Base-by-base conservation (phyloP, 2,113 vertebrate genomes). In the Engraulis encrasicolus region DNA sequence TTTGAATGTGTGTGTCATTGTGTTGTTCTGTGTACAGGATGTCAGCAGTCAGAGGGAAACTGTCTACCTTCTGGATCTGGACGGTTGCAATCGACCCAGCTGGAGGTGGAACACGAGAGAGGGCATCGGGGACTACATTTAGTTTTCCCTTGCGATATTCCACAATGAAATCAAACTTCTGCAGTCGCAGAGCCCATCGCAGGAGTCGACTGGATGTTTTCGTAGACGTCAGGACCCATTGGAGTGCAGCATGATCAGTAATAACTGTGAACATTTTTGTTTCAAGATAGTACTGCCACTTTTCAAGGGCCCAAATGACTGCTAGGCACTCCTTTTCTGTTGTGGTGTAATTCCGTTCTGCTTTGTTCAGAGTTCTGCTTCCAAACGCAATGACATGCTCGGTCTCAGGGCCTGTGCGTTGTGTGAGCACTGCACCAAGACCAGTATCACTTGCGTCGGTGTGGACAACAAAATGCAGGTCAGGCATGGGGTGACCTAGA, bases 201-300 rank as follows among this genome's bases (percentile, higher is more conserved):
- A 66, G n/a, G 12, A 66, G 58, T 2, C 58, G 23, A 23, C 23
- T 66, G 6, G 58, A 66, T 0, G 23, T 66, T 2, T 66, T 66
- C 1, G 58, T 66, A 1, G n/a, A 27, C 2, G n/a, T 66, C 0
- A 66, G 12, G 7, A 66, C 58, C 58, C 23, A 66, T 23, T 66
- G 58, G 2, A 66, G 7, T 12, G 58, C n/a, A 14, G 58, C 23
- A 14, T 66, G 58, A 9, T 66, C 58, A 31, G 58, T 66, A 6
- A 66, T 23, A n/a, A 66, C n/a, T 2, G n/a, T 66, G 58, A 66
- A 66, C 20, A 66, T 12, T 66, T 27, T 66, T 2, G 54, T 4
- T 23, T 61, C 54, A 6, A 61, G 12, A 11, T 61, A 61, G 54
- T 61, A 6, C 54, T 66, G 58, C 83, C 78, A 84, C 66, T 61